Conservation (phyloP, 2,888 invertebrate species). For the Drosophila acutilabella region DNA sequence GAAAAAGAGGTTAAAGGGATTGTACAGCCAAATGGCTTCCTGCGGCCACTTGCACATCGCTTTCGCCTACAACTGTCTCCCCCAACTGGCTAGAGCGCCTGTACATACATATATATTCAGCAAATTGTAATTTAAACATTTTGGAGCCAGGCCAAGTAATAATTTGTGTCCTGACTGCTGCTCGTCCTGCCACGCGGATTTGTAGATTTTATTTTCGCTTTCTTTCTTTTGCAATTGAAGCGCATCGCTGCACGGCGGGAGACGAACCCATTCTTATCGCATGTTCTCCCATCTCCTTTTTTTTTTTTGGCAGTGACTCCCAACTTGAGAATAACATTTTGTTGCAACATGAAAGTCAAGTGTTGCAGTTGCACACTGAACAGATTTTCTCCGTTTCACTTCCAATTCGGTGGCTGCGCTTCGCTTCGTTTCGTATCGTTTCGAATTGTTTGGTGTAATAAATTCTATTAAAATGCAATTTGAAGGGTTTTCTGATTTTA, state of each 20-base stretch:
- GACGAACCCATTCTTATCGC: slow-evolving; percentile 66
- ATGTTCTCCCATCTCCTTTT: slow-evolving; percentile 19
- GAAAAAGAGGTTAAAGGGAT: slow-evolving; percentile 39
- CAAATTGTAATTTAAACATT: slow-evolving; percentile 81
- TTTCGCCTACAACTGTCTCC: background rate
- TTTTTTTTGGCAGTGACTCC: slow-evolving; percentile 46
- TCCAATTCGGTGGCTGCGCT: slow-evolving; percentile 14
- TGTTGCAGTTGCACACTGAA: slow-evolving; percentile 66
- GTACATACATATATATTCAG: slow-evolving; percentile 44
- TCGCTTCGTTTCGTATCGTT: slow-evolving; percentile 37
- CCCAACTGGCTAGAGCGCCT: background rate
- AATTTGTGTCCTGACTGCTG: slow-evolving; percentile 69
- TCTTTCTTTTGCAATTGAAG: slow-evolving; percentile 69
- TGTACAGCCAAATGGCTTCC: slow-evolving; percentile 58
- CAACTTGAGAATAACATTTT: slow-evolving; percentile 73
- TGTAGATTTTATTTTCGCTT: slow-evolving; percentile 34
- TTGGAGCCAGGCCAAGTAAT: slow-evolving; percentile 77
- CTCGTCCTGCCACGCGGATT: slow-evolving; percentile 58
- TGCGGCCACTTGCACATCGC: slow-evolving; percentile 29
- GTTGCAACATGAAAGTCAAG: slow-evolving; percentile 79
- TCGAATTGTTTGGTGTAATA: slow-evolving; percentile 71
- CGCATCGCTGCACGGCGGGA: slow-evolving; percentile 60
- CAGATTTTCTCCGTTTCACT: background rate
- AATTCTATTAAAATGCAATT: slow-evolving; percentile 81
- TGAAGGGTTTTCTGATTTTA: slow-evolving; percentile 78